Conservation (phyloP, 1,140 invertebrate species). For the Eumeta japonica region DNA sequence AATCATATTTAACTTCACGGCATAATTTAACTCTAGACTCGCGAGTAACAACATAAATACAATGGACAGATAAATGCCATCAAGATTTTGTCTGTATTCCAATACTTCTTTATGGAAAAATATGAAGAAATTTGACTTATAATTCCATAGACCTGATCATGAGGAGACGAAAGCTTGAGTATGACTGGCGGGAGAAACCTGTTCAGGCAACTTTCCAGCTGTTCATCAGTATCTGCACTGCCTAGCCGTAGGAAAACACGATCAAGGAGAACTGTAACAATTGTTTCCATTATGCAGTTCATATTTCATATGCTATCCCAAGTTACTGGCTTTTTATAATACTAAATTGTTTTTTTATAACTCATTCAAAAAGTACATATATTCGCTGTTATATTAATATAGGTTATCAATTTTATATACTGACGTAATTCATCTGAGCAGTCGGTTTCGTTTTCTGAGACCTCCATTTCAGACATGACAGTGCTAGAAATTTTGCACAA, state of each 20-base stretch:
- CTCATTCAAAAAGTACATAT: conserved; percentile 1
- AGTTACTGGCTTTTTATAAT: too few species aligned
- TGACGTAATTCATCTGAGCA: conserved; percentile 47
- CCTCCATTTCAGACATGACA: conserved; percentile 53
- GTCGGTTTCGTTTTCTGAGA: conserved; percentile 35
- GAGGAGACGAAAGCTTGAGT: conserved; percentile 80
- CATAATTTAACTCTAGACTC: too few species aligned
- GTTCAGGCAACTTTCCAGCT: conserved; percentile 76
- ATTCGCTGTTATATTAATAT: too few species aligned
- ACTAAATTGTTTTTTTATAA: conserved; percentile 1
- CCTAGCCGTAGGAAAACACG: conserved; percentile 86
- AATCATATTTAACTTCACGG: too few species aligned
- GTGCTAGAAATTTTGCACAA: too few species aligned
- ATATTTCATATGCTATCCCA: neutral
- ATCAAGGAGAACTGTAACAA: conserved; percentile 74
- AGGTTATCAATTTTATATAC: conserved; percentile 11
- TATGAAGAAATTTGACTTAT: too few species aligned
- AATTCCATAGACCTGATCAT: too few species aligned
- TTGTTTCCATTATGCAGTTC: conserved; percentile 14
- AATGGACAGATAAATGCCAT: too few species aligned
- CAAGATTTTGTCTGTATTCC: too few species aligned
- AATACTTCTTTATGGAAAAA: too few species aligned
- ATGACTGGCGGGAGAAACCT: conserved; percentile 89
- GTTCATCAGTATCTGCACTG: conserved; percentile 84
- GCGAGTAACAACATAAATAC: too few species aligned